Percentiles rank a stretch among this genome's conserved stretches.
Conservation (phyloP, 2,113 vertebrate genomes). For the Myxocyprinus asiaticus region DNA sequence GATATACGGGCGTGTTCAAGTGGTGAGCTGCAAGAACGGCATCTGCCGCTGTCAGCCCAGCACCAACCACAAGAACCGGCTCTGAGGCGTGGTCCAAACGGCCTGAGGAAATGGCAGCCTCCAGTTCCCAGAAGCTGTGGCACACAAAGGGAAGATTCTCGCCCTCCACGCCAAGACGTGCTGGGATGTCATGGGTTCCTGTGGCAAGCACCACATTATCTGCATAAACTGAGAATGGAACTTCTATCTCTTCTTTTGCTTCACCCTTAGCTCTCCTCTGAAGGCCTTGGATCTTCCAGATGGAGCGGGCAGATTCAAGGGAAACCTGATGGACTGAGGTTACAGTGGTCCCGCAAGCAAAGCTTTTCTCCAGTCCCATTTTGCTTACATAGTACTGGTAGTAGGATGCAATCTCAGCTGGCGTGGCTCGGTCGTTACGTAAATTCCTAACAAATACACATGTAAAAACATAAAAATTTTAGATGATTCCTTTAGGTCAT, state of each 20-base stretch:
- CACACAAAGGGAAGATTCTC: slow-evolving; percentile 76
- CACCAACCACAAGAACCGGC: slow-evolving; percentile 78
- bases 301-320: slow-evolving; percentile 35
- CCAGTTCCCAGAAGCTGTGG: slow-evolving; percentile 79
- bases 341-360: slow-evolving; percentile 71
- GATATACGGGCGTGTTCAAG: slow-evolving; percentile 73
- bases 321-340: slow-evolving; percentile 65
- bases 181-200: slow-evolving; percentile 77
- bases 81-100: slow-evolving; percentile 66
- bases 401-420: slow-evolving; percentile 79
- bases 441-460: slow-evolving; percentile 65
- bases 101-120: slow-evolving; percentile 70
- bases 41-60: slow-evolving; percentile 77
- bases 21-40: slow-evolving; percentile 75
- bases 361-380: slow-evolving; percentile 74
- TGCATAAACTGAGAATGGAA: slow-evolving; percentile 70
- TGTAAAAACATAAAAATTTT: neutral
- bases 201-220: slow-evolving; percentile 78
- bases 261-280: slow-evolving; percentile 57
- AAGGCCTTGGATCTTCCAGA: slow-evolving; percentile 73
- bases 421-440: slow-evolving; percentile 77
- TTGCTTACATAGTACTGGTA: slow-evolving; percentile 77
- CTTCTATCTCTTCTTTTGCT: slow-evolving; percentile 51
- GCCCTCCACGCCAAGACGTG: slow-evolving; percentile 71
- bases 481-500: neutral